A percentile compares a stretch with the other conserved stretches of the same genome.
Conservation (phyloP, 64 coral and sea anemone genomes). For the Montipora sp. region DNA sequence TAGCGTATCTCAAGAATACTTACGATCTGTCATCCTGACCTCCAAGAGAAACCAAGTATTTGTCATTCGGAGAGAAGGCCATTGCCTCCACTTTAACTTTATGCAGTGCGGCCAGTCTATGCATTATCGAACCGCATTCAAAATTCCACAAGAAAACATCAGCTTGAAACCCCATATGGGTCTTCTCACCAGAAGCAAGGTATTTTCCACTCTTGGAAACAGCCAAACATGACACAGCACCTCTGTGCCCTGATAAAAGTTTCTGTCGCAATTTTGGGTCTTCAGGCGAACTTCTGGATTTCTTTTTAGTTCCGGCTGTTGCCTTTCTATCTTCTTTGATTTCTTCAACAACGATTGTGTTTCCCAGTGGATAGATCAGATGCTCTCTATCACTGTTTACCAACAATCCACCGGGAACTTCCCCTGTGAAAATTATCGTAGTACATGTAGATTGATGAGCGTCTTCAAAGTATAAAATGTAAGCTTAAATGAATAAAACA, state of each 20-base stretch:
- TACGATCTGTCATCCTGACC: constrained; percentile 98
- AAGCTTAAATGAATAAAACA: neutral
- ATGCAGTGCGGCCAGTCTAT: constrained; percentile 74
- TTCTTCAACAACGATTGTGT: constrained; percentile 89
- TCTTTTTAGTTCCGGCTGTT: neutral
- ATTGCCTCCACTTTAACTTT: constrained; percentile 98
- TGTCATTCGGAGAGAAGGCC: constrained; percentile 97
- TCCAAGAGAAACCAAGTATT: constrained; percentile 97
- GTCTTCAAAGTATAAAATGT: neutral
- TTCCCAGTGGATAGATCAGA: constrained; percentile 92
- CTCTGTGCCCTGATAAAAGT: constrained; percentile 85
- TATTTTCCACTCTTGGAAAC: constrained; percentile 95
- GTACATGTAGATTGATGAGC: neutral
- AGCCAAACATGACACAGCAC: constrained; percentile 92
- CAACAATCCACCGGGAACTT: constrained; percentile 83
- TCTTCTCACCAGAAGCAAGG: constrained; percentile 91
- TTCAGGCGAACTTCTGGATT: constrained; percentile 8
- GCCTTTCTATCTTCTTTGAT: constrained; percentile 50
- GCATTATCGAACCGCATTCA: constrained; percentile 55
- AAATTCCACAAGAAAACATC: constrained; percentile 97
- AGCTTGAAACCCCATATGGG: constrained; percentile 99
- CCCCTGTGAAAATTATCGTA: constrained; percentile 54
- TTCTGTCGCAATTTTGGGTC: constrained; percentile 41
- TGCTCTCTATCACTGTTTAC: constrained; percentile 94
- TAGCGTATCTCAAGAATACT: constrained; percentile 6